Percentiles rank a stretch among this genome's conserved stretches.
These are phyloP conservation scores for Caenorhabditis drosophilae DNA, from an alignment of 2,888 invertebrate genomes.

Conservation along the genomic window DNA sequence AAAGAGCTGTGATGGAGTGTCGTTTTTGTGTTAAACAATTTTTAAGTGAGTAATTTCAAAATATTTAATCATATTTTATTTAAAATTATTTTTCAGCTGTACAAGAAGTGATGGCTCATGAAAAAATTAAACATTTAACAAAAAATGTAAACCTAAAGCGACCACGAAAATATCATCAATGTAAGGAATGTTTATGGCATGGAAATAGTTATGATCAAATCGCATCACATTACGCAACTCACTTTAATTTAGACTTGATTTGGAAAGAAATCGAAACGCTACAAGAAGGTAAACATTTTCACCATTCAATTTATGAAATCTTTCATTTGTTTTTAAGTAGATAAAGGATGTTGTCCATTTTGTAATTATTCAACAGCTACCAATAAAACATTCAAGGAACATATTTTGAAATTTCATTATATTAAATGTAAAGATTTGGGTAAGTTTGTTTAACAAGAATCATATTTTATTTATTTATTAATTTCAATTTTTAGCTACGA, in stretches of 20 bases:
- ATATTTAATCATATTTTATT: neutral
- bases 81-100: constrained; percentile 16
- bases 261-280: neutral
- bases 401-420: constrained; percentile 23
- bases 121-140: constrained; percentile 11
- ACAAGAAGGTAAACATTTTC: no score
- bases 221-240: neutral
- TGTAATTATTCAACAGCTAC: constrained; percentile 8
- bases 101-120: constrained; percentile 18
- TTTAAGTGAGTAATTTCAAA: constrained; percentile 15
- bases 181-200: no score
- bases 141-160: constrained; percentile 3
- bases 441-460: neutral
- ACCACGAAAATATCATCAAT: no score
- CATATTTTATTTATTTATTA: no score
- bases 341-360: constrained; percentile 28
- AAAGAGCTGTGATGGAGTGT: constrained; percentile 25
- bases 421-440: constrained; percentile 8
- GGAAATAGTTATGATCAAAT: neutral
- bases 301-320: no score
- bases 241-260: neutral
- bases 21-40: constrained; percentile 25
- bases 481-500: neutral
- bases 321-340: constrained; percentile 6
- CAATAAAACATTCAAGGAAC: constrained; percentile 17